Base-by-base conservation (phyloP, 2,888 invertebrate species). In the Leucophora obtusa region DNA sequence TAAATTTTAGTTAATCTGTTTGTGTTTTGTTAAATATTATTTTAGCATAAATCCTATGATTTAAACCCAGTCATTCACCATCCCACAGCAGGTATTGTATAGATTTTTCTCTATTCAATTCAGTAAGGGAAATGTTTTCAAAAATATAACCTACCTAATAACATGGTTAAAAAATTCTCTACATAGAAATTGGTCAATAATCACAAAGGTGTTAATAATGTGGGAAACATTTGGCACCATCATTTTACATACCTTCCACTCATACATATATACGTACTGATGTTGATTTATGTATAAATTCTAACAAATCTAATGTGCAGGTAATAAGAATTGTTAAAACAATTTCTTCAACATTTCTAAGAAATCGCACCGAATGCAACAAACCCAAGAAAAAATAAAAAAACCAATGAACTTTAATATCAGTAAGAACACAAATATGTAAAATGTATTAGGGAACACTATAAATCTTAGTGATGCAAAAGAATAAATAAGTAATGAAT, bases 161-260 rank as follows among this genome's bases (percentile, higher is more conserved):
- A 9, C 11, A 38, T 38, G 38, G 38, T 11, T 11, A 38, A 9
- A 28, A 4, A 6, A 24, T 3, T 6, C 4, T 28, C 28, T 28
- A 28, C 7, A 14, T 47, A 43, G 11, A 51, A 72, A 65, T 53
- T 68, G 56, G 58, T 65, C 28, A 69, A 74, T 65, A 79, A 63
- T 62, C 62, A 62, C 47, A n/a, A 70, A 88, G 86, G 88, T 87
- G 88, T 87, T 87, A 88, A 88, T 86, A 86, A 88, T 87, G 88
- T 87, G 88, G 87, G 86, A 87, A 88, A 87, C 85, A 87, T 88
- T 88, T 88, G 87, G 86, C 89, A 87, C 86, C 86, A 87, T 83
- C 85, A 85, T 83, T 85, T 28, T 85, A 87, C 85, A 86, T 11
- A 28, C 28, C 28, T 28, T 4, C 7, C 1, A n/a, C 28, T 28